Base-by-base conservation (phyloP, 2,888 invertebrate genomes). In the Ctena decussata region DNA sequence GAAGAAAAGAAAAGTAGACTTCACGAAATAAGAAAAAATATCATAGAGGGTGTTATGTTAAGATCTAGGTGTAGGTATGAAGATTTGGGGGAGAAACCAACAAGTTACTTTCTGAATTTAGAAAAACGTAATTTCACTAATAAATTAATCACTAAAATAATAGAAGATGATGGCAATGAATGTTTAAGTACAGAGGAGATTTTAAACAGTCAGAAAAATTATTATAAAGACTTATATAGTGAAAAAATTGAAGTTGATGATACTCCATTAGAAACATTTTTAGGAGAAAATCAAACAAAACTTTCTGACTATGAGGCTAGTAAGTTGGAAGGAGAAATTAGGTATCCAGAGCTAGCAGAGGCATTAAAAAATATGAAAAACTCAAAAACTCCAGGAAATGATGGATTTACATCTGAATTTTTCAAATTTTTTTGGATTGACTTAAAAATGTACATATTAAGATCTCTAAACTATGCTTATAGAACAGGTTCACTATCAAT, bases 361-460 rank as follows among this genome's bases (percentile, higher is more conserved):
- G 41, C 30, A 30, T 24, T 44, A 44, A 44, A 24, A 44, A 72
- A 18, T 39, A 72, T 72, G 72, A 41, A 72, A 72, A 72, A 39
- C 30, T 30, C 30, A 44, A 41, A 72, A 72, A 72, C 44, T 0
- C 44, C 72, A 24, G 44, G 72, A 41, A 39, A 30, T 21, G 72
- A 71, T 71, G 71, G 71, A 1, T 71, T 71, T 27, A 41, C 71
- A 11, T 18, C 18, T 27, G 44, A 35, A 44, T 30, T 30, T 21
- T 72, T 72, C 2, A 12, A 44, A 12, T 27, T 72, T n/a, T 44
- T 65, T 72, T 44, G 8, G 27, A 27, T 21, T 6, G 24, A 8
- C 21, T 44, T 30, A n/a, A 21, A 41, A 18, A 0, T 72, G 18
- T 72, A n/a, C n/a, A 72, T 72, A 3, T 24, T 72, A 24, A 72